Evolutionary conservation across 2,797 vertebrate genomes (phyloP).

Genomic region (Molossus molossus): DNA sequence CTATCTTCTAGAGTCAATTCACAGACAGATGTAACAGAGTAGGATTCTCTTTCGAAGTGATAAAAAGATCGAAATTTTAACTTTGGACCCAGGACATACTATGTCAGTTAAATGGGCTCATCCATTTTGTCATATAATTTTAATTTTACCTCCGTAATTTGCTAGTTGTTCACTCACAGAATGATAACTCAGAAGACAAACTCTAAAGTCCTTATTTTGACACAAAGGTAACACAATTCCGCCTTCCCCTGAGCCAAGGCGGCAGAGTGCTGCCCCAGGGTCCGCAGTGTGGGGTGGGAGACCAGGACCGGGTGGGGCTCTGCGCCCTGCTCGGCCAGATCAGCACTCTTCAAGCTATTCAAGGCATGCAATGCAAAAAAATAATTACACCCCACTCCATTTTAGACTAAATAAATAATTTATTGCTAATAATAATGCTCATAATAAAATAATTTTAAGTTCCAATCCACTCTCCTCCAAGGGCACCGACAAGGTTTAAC

Average conservation of each 20-base stretch:
- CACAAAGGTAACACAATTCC: not conserved
- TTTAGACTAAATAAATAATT: not conserved
- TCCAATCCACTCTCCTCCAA: not conserved
- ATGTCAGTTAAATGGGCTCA: not conserved
- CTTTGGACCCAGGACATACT: not conserved
- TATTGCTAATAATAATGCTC: slow-evolving; percentile 14
- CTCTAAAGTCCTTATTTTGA: not conserved
- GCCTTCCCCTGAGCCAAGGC: not conserved
- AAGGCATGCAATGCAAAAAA: not conserved
- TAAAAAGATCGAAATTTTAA: not conserved
- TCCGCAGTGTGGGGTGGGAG: rapidly evolving
- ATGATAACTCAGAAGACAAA: not conserved
- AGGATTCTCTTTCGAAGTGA: slow-evolving; percentile 38
- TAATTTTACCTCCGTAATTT: slow-evolving; percentile 15
- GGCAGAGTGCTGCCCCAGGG: not conserved
- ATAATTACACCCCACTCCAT: not conserved
- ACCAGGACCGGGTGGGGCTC: not conserved
- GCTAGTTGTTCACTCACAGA: slow-evolving; percentile 25
- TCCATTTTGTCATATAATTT: not conserved
- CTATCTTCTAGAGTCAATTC: not conserved
- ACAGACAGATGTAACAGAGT: not conserved
- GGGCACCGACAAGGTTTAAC: not conserved
- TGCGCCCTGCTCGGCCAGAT: no score
- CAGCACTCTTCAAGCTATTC: not conserved
- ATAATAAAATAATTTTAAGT: slow-evolving; percentile 15